Evolutionary conservation across 2,888 invertebrate genomes (phyloP).

Genomic region (Stenolophus ochropezus): DNA sequence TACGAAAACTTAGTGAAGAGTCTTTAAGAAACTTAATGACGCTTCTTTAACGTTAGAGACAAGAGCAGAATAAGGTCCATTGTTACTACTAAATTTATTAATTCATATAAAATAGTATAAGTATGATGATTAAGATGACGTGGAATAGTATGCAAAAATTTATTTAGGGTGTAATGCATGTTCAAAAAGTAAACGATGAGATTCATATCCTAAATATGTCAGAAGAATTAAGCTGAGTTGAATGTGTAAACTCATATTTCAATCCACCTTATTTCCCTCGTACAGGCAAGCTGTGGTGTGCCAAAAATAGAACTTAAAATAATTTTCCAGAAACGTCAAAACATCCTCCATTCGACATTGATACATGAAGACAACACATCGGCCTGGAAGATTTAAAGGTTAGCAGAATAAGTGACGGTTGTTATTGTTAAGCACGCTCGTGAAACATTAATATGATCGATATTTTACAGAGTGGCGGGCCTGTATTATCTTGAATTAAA

Average conservation of each 20-base stretch:
- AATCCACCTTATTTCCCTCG: not conserved
- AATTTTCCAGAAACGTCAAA: slow-evolving; percentile 14
- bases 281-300: not conserved
- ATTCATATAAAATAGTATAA: too few relatives aligned
- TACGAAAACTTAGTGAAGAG: too few relatives aligned
- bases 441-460: slow-evolving; percentile 50
- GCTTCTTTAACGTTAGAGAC: too few relatives aligned
- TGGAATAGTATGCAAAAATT: too few relatives aligned
- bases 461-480: slow-evolving; percentile 43
- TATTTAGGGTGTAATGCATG: too few relatives aligned
- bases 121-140: too few relatives aligned
- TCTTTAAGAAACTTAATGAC: too few relatives aligned
- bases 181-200: too few relatives aligned
- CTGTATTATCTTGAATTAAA: slow-evolving; percentile 57
- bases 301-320: slow-evolving; percentile 1
- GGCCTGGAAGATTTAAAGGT: slow-evolving; percentile 18
- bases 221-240: not conserved
- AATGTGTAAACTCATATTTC: not conserved
- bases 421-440: slow-evolving; percentile 18
- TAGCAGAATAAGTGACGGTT: slow-evolving; percentile 42
- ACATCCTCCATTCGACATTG: not conserved
- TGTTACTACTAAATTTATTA: too few relatives aligned
- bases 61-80: too few relatives aligned
- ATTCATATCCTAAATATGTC: not conserved
- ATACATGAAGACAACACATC: not conserved